Base-by-base conservation (phyloP, 2,888 invertebrate genomes). In the Epistrophella euchroma region DNA sequence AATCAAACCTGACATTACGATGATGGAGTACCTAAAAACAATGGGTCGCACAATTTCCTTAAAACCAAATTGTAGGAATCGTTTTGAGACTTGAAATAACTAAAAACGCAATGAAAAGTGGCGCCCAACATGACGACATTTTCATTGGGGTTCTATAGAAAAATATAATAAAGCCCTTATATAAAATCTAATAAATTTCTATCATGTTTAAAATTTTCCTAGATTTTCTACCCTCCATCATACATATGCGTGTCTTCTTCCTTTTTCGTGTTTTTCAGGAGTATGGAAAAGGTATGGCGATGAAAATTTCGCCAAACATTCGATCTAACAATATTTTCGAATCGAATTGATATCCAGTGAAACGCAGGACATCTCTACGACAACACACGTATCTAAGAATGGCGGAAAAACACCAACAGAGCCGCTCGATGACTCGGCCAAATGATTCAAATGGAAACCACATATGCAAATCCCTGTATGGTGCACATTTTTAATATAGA, bases 391-490 rank as follows among this genome's bases (percentile, higher is more conserved):
- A 60, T 19, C 37, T 4, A 60, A 60, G 52, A 60, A 50, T 73
- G 19, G 40, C 28, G 2, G 10, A 9, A 40, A 32, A 55, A 56
- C 19, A 58, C 58, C 35, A 45, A 17, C 32, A 10, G 19, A 22
- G 19, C 25, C 28, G 19, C 72, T 28, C 60, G 22, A 52, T 22
- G 71, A 68, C 15, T 47, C 70, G 22, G 25, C 76, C 86, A 81
- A 86, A 80, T 70, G 73, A 55, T 81, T 81, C 77, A 78, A 86
- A 70, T 60, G 72, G 60, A 66, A 56, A 77, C 77, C 77, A 86
- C 74, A 73, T 74, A 86, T 74, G 82, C 77, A 86, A 82, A 77
- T 82, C 35, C 15, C 32, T 77, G 62, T 70, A 22, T 77, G 50
- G 52, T 73, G 81, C 73, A 77, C 73, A 66, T 68, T 66, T 47